These are phyloP conservation scores for Ormyrus pomaceus DNA, from an alignment of 2,888 invertebrate species.

Conservation along the genomic window DNA sequence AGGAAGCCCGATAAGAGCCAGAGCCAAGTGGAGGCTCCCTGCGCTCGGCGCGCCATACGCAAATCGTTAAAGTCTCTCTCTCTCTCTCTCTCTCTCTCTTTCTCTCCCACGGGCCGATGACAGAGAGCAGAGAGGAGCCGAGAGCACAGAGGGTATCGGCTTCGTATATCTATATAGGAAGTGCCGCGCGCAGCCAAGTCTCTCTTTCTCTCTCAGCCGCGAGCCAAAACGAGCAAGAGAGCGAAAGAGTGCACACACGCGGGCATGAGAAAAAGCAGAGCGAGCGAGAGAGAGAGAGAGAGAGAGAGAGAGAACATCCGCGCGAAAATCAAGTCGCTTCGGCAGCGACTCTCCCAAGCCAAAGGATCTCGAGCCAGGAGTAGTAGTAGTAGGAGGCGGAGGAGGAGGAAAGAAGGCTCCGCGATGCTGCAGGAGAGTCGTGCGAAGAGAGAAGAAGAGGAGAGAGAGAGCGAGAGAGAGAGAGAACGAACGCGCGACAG, in stretches of 20 bases:
- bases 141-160: conserved; percentile 47
- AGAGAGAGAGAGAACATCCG: conserved; percentile 35
- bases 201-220: conserved; percentile 16
- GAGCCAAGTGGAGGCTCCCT: conserved; percentile 47
- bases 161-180: conserved; percentile 56
- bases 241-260: conserved; percentile 8
- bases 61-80: conserved; percentile 54
- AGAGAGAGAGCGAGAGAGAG: neutral
- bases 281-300: neutral
- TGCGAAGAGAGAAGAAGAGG: conserved; percentile 32
- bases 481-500: conserved; percentile 35
- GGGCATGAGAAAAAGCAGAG: conserved; percentile 9
- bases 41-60: conserved; percentile 48
- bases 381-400: conserved; percentile 12
- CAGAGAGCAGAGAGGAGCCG: conserved; percentile 27
- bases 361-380: neutral
- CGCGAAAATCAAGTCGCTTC: conserved; percentile 54
- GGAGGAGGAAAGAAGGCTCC: conserved; percentile 27
- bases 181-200: conserved; percentile 48
- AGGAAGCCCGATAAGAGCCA: conserved; percentile 51
- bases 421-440: conserved; percentile 24
- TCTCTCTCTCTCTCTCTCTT: conserved; percentile 15
- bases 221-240: conserved; percentile 23
- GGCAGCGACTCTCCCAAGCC: conserved; percentile 27
- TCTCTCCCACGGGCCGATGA: conserved; percentile 47